Percentiles rank a stretch among this genome's conserved stretches.
These are phyloP conservation scores for Marmota flaviventris DNA, from an alignment of 2,113 vertebrate genomes.

Conservation along the genomic window DNA sequence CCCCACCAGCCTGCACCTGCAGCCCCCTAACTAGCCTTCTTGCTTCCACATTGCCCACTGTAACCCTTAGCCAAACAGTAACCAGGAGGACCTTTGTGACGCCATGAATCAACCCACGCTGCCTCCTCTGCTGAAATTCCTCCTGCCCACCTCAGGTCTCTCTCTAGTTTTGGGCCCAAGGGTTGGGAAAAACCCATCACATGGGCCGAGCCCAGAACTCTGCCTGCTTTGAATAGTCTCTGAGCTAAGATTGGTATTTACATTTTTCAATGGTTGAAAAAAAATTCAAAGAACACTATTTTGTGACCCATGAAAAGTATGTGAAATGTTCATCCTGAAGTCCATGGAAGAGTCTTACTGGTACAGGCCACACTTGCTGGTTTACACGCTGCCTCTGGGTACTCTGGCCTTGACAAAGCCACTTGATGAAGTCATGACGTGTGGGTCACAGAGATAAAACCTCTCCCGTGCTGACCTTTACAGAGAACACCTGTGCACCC, in stretches of 20 bases:
- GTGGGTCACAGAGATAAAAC: background rate
- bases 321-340: background rate
- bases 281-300: background rate
- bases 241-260: background rate
- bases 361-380: background rate
- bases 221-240: background rate
- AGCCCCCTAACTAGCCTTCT: background rate
- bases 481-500: background rate
- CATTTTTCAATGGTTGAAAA: background rate
- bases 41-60: background rate
- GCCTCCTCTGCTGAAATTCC: background rate
- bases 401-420: background rate
- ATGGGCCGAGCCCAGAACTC: background rate
- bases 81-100: background rate
- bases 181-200: background rate
- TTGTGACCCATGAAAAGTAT: background rate
- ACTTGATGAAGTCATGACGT: fast-evolving
- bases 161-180: background rate
- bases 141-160: background rate
- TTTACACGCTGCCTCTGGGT: background rate
- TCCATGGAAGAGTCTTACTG: background rate
- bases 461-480: background rate
- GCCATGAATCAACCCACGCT: background rate
- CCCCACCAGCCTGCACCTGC: background rate
- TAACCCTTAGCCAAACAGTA: background rate